Evolutionary conservation across 2,888 invertebrate species (phyloP).

Genomic region (Netelia melanura): DNA sequence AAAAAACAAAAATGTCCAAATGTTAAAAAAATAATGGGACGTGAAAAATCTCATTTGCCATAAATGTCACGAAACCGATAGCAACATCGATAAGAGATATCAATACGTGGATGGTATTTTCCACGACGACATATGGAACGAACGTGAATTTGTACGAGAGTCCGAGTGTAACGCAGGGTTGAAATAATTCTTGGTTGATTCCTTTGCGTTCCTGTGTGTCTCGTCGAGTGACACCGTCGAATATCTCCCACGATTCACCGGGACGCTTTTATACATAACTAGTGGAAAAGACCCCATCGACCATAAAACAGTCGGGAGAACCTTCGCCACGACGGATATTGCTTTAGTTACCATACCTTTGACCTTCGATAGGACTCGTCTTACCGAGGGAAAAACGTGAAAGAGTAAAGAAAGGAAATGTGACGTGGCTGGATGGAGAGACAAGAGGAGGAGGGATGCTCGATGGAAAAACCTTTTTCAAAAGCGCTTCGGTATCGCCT

Average conservation of each 20-base stretch:
- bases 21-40: background rate
- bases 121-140: too few species aligned
- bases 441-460: background rate
- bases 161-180: conserved; percentile 34
- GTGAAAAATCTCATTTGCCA: background rate
- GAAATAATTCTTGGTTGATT: conserved; percentile 61
- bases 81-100: background rate
- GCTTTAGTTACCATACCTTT: conserved; percentile 80
- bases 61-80: background rate
- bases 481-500: conserved; percentile 22
- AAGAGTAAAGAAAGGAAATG: conserved; percentile 27
- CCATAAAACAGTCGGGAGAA: conserved; percentile 59
- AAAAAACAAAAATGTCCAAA: background rate
- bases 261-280: background rate
- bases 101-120: background rate
- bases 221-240: conserved; percentile 24
- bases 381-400: conserved; percentile 34
- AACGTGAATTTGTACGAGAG: background rate
- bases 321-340: conserved; percentile 74
- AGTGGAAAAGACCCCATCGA: conserved; percentile 43
- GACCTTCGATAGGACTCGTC: conserved; percentile 56
- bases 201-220: conserved; percentile 36
- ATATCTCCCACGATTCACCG: conserved; percentile 29
- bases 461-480: conserved; percentile 41
- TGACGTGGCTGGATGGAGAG: conserved; percentile 26